Evolutionary conservation across 2,888 invertebrate species (phyloP).

Genomic region (Stenodera caucasica): DNA sequence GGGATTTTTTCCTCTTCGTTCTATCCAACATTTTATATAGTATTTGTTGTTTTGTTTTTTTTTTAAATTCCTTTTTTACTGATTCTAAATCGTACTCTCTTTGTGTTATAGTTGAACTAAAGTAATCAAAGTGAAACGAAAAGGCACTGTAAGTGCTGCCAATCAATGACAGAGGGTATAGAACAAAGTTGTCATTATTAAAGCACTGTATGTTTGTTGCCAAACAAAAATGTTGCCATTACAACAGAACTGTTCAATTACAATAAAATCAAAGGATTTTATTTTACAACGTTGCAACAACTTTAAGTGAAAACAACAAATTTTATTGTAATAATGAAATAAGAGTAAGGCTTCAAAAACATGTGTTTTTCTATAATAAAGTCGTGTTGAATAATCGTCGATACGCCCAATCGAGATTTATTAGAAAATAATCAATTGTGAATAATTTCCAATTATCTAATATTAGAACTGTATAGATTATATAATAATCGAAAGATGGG

Average conservation of each 20-base stretch:
- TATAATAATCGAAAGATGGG: slow-evolving; percentile 4
- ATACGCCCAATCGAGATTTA: neutral
- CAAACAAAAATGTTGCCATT: neutral
- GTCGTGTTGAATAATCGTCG: neutral
- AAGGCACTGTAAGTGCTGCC: slow-evolving; percentile 23
- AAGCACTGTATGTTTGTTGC: neutral
- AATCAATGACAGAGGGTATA: slow-evolving; percentile 13
- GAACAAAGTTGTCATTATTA: neutral
- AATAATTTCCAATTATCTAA: neutral
- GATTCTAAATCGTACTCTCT: neutral
- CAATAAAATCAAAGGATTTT: neutral
- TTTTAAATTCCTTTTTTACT: neutral
- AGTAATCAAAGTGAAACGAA: slow-evolving; percentile 28
- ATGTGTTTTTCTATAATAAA: neutral
- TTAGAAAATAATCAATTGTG: no score
- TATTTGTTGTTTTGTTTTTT: neutral
- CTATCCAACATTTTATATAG: neutral
- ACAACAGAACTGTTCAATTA: neutral
- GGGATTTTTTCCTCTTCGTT: slow-evolving; percentile 8
- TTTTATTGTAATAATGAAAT: neutral
- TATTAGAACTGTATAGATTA: neutral
- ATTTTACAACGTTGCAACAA: neutral
- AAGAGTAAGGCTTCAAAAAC: neutral
- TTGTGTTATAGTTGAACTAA: slow-evolving; percentile 9
- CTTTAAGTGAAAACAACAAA: neutral